Evolutionary conservation across 1,140 invertebrate genomes (phyloP).

Genomic region (Tachypleus tridentatus): DNA sequence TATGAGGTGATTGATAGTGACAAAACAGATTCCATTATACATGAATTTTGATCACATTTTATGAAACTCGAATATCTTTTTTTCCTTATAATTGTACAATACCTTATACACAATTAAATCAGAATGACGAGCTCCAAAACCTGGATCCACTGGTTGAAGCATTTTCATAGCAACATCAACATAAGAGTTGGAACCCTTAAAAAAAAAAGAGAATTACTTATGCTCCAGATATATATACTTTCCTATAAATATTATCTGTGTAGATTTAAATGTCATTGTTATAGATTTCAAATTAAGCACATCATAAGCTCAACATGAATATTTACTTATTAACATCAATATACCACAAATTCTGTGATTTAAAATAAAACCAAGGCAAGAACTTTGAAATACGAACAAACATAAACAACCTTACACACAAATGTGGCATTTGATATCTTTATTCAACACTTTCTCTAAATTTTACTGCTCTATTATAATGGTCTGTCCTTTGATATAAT

Average conservation of each 20-base stretch:
- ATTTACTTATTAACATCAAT: no score
- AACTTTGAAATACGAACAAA: no score
- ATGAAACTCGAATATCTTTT: neutral
- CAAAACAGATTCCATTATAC: neutral
- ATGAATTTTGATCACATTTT: neutral
- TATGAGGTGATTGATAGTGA: no score
- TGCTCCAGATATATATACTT: neutral
- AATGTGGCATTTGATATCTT: no score
- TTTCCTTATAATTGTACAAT: constrained; percentile 7
- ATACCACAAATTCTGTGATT: no score
- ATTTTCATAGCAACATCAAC: constrained; percentile 87
- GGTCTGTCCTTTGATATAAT: no score
- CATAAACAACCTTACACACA: no score
- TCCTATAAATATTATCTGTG: neutral
- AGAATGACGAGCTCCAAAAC: constrained; percentile 54
- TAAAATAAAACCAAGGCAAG: no score
- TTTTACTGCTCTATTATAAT: no score
- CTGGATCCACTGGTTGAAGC: constrained; percentile 83
- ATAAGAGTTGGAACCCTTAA: constrained; percentile 26
- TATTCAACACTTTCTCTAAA: no score
- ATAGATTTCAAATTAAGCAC: no score
- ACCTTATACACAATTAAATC: constrained; percentile 69
- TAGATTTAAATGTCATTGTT: neutral
- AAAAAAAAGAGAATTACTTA: constrained; percentile 2
- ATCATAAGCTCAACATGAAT: no score